Evolutionary conservation across 2,888 invertebrate genomes (phyloP), one percentile per base, ranked within the genome.

Genomic region (Rhagonycha fulva): DNA sequence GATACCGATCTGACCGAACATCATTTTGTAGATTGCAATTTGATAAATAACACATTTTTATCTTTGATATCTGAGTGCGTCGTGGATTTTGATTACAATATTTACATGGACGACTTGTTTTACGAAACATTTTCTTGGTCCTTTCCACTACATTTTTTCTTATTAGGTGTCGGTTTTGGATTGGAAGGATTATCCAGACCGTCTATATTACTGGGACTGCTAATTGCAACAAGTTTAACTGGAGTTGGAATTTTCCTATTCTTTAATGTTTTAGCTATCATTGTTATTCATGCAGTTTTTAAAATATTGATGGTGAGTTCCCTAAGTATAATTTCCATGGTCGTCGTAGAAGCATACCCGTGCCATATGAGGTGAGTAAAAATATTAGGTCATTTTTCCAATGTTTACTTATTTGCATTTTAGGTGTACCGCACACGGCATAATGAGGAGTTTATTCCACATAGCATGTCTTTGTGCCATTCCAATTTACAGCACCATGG

Each of bases 1-100:
- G 93, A 94, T 87, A 94, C 94, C 14, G 94, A 94, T 86, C 82
- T 91, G 70, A 89, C 88, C 9, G 85, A 87, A 61, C 87, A 89
- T 82, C 90, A 93, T 83, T 93, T 93, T 83, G 85, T 89, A 30
- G 90, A 91, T 24, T 93, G 93, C 83, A 87, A 86, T 60, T 87
- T 92, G 82, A 87, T 86, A 71, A 91, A 91, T 84, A 91, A 91
- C 80, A 90, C 90, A 14, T 87, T 88, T 78, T 79, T 88, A 73
- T 87, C 88, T 9, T 80, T 89, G 62, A 84, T 86, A 63, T 84
- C 86, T 3, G 86, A 86, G 68, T 89, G 89, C 80, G 84, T 85
- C 10, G 84, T 87, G 14, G 87, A 89, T 82, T 89, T 88, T 81
- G 91, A 91, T 84, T 91, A 91, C 82, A 91, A 91, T 83, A 90